Percentiles rank a stretch among this genome's conserved stretches.
Conservation (phyloP, 1,140 invertebrate genomes). For the Thereuonema tuberculata region DNA sequence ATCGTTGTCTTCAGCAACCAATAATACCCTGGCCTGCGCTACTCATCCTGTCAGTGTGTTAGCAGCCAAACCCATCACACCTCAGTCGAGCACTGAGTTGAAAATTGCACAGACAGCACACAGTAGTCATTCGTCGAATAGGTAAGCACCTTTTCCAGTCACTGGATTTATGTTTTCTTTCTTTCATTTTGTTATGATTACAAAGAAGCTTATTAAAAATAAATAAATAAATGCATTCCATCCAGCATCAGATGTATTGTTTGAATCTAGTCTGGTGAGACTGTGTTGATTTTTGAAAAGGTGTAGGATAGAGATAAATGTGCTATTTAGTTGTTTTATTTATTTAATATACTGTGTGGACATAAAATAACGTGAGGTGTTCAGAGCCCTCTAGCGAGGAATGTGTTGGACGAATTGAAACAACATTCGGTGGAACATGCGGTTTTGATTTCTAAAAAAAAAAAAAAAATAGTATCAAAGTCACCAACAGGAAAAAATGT, state of each 20-base stretch:
- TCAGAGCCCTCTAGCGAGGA: too few relatives aligned
- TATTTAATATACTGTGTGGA: too few relatives aligned
- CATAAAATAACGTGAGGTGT: too few relatives aligned
- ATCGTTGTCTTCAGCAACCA: neutral
- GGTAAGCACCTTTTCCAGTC: too few relatives aligned
- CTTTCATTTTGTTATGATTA: neutral
- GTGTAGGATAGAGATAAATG: too few relatives aligned
- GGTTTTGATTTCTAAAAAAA: too few relatives aligned
- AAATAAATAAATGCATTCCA: neutral
- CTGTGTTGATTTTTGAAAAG: too few relatives aligned
- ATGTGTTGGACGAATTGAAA: too few relatives aligned
- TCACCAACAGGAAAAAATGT: too few relatives aligned
- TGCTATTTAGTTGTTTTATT: too few relatives aligned
- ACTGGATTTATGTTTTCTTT: neutral
- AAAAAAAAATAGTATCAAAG: too few relatives aligned
- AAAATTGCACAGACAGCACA: constrained; percentile 6
- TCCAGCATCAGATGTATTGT: neutral
- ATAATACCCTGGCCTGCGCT: neutral
- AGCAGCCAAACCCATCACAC: constrained; percentile 4
- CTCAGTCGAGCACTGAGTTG: neutral
- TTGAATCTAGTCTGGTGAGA: neutral
- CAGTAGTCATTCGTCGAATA: constrained; percentile 3
- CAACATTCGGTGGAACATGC: too few relatives aligned
- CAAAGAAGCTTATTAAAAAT: neutral
- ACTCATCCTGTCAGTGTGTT: constrained; percentile 1